Evolutionary conservation across 2,113 vertebrate genomes (phyloP).

Genomic region (Callocephalon fimbriatum): DNA sequence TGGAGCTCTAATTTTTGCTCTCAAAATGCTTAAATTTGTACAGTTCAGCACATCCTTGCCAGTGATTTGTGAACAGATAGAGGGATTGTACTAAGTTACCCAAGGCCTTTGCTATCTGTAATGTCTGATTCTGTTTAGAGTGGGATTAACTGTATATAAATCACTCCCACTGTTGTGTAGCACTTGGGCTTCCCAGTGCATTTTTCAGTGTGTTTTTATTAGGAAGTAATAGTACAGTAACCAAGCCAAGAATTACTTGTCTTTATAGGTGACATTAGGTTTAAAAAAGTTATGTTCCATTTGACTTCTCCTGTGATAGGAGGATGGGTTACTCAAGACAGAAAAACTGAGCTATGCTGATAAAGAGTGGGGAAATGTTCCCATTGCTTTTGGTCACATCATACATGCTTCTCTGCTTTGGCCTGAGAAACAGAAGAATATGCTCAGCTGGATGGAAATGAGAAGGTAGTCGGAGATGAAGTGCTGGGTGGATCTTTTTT

Average conservation of each 20-base stretch:
- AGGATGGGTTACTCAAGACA: background rate
- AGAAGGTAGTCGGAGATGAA: background rate
- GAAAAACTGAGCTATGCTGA: constrained; percentile 42
- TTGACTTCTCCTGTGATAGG: background rate
- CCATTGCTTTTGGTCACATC: background rate
- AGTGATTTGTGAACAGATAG: constrained; percentile 49
- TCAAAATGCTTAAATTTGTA: constrained; percentile 33
- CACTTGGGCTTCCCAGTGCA: background rate
- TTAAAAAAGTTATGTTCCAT: background rate
- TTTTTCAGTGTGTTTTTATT: constrained; percentile 47
- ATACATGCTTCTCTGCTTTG: background rate
- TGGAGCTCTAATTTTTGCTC: background rate
- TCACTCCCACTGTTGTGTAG: constrained; percentile 30
- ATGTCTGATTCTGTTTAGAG: constrained; percentile 44
- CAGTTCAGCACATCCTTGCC: constrained; percentile 25
- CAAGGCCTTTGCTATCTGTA: constrained; percentile 15
- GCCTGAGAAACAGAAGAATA: background rate
- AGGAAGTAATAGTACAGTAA: constrained; percentile 35
- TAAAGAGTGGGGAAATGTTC: background rate
- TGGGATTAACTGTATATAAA: constrained; percentile 59
- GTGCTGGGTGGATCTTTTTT: background rate
- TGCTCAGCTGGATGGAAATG: background rate
- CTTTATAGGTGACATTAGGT: constrained; percentile 38
- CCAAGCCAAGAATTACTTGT: constrained; percentile 35
- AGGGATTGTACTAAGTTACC: constrained; percentile 25